Base-by-base conservation (phyloP, 2,113 vertebrate species). In the Carassius gibelio region DNA sequence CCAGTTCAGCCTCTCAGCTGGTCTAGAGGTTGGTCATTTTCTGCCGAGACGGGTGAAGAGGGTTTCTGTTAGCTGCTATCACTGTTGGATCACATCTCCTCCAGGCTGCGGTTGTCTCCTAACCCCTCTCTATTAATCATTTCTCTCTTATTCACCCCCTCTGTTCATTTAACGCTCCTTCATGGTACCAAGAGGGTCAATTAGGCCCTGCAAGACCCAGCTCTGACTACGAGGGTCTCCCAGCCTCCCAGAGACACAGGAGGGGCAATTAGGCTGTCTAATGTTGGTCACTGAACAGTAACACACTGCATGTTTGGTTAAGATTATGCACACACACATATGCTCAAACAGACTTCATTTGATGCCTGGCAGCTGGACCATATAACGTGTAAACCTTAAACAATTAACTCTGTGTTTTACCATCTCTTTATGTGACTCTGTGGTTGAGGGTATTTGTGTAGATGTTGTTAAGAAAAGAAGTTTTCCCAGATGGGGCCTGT, bases 111-210 rank as follows among this genome's bases (percentile, higher is more conserved):
- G 94, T 95, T 94, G 93, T 90, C 91, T 92, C 92, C 62, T 94
- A 95, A 94, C 90, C 93, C 93, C n/a, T 10, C 91, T 95, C 96
- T 96, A 96, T 97, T 97, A 96, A 97, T 97, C 96, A 96, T 90
- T 95, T 91, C 87, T 95, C 94, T 94, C 95, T 96, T 96, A 96
- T 96, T 96, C 96, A 95, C 94, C 88, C 93, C 95, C 80, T 69
- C 93, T 94, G 94, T 96, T 96, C 95, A 93, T 95, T 96, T 96
- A 96, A 96, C 95, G 93, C 96, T 96, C 94, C 93, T 92, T 94
- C 90, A 93, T 93, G 93, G 96, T 96, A 95, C 94, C 96, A 95
- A 95, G 96, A 97, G 96, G 96, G 95, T 96, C 96, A 97, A 97
- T 97, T 97, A 97, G 95, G 96, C 94, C 94, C 94, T 95, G 94